These are phyloP conservation scores for Whitmania pigra DNA, from an alignment of 1,140 invertebrate genomes.

Conservation along the genomic window DNA sequence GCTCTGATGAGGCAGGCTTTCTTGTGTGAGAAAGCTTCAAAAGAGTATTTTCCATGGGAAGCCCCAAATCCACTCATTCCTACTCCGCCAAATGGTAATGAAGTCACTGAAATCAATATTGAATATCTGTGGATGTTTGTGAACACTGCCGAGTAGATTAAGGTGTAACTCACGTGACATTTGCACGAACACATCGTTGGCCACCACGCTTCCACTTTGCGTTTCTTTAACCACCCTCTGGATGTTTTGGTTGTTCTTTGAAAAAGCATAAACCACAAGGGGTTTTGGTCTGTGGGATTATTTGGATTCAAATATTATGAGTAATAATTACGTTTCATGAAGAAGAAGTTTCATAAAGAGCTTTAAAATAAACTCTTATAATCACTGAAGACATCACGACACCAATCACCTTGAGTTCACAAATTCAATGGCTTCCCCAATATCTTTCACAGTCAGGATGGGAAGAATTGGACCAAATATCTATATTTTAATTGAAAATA, in stretches of 20 bases:
- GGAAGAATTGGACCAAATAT: slow-evolving; percentile 90
- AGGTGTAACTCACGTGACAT: slow-evolving; percentile 21
- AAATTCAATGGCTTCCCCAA: slow-evolving; percentile 64
- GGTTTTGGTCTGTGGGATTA: slow-evolving; percentile 57
- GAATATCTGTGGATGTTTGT: slow-evolving; percentile 37
- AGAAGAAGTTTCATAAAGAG: neutral
- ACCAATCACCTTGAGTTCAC: slow-evolving; percentile 40
- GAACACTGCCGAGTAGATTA: slow-evolving; percentile 32
- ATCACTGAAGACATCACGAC: slow-evolving; percentile 10
- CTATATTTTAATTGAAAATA: slow-evolving; percentile 26
- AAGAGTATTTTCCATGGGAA: slow-evolving; percentile 81
- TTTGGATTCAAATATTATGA: neutral
- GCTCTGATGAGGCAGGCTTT: slow-evolving; percentile 67
- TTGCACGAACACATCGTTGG: slow-evolving; percentile 79
- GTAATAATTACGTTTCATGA: too few relatives aligned
- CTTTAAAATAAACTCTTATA: neutral
- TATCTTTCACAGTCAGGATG: slow-evolving; percentile 64
- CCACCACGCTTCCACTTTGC: slow-evolving; percentile 64
- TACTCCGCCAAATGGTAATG: slow-evolving; percentile 53
- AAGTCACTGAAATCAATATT: slow-evolving; percentile 34
- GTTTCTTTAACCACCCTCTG: slow-evolving; percentile 64
- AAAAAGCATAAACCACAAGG: slow-evolving; percentile 75
- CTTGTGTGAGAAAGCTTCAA: slow-evolving; percentile 82
- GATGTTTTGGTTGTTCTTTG: slow-evolving; percentile 56
- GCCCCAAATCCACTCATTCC: slow-evolving; percentile 78